Evolutionary conservation across 2,113 vertebrate genomes (phyloP).

Genomic region (Macaca nemestrina): DNA sequence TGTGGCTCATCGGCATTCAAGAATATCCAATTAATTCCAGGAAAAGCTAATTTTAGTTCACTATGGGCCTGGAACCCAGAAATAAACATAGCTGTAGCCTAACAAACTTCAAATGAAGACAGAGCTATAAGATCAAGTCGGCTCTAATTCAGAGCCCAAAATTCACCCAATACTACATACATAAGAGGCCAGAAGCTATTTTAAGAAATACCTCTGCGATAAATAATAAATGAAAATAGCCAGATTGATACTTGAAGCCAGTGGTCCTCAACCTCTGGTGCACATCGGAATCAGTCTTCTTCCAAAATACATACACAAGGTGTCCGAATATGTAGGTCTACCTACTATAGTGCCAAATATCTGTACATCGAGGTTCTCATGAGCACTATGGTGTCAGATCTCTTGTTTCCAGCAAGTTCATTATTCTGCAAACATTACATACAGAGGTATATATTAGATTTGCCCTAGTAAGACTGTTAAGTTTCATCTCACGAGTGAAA

Average conservation of each 20-base stretch:
- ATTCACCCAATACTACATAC: background rate
- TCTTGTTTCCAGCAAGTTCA: background rate
- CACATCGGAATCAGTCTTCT: background rate
- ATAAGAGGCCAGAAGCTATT: background rate
- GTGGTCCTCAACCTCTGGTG: background rate
- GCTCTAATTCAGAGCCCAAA: background rate
- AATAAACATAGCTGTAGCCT: background rate
- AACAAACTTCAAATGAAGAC: background rate
- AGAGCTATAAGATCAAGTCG: background rate
- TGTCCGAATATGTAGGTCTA: fast-evolving
- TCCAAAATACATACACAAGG: background rate
- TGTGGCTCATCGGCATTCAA: background rate
- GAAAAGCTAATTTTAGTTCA: background rate
- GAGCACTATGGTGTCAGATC: background rate
- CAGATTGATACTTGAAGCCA: background rate
- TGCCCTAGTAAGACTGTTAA: background rate
- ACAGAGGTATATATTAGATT: background rate
- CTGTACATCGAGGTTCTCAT: background rate
- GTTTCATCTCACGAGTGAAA: background rate
- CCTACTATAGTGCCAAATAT: background rate
- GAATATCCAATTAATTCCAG: conserved; percentile 18
- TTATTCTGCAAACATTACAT: background rate
- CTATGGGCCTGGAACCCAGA: background rate
- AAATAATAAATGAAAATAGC: conserved; percentile 10
- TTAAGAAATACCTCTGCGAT: background rate